These are phyloP conservation scores for Glomeris maerens DNA, from an alignment of 1,140 invertebrate species.

Conservation along the genomic window DNA sequence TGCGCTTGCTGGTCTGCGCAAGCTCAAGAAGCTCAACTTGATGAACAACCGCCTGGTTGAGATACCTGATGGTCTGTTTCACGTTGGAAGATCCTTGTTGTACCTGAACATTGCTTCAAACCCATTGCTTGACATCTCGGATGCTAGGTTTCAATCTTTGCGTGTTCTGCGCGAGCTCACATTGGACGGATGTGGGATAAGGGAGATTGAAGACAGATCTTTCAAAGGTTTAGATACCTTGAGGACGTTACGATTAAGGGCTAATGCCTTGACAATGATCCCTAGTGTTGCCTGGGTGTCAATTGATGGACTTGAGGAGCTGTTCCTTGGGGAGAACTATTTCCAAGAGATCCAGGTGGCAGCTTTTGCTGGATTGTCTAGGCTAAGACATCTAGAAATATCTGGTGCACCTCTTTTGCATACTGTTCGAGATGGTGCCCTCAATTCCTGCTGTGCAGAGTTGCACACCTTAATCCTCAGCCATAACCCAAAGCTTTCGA, in stretches of 20 bases:
- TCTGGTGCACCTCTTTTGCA: conserved; percentile 54
- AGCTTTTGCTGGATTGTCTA: conserved; percentile 57
- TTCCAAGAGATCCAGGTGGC: conserved; percentile 49
- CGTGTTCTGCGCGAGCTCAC: conserved; percentile 57
- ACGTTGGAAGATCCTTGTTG: too few relatives aligned
- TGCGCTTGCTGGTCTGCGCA: conserved; percentile 58
- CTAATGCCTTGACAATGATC: conserved; percentile 55
- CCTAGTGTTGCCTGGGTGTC: conserved; percentile 48
- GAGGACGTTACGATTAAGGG: conserved; percentile 55
- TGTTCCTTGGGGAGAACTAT: conserved; percentile 66
- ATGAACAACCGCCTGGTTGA: conserved; percentile 67
- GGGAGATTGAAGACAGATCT: conserved; percentile 54
- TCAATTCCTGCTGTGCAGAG: conserved; percentile 62
- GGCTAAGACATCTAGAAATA: conserved; percentile 57
- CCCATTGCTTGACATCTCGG: conserved; percentile 52
- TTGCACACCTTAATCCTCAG: conserved; percentile 58
- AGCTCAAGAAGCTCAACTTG: conserved; percentile 59
- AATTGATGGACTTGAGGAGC: conserved; percentile 57
- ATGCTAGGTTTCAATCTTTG: conserved; percentile 59
- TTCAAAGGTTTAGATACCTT: conserved; percentile 58
- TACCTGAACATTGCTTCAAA: conserved; percentile 63
- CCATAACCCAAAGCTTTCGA: conserved; percentile 54
- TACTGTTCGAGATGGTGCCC: conserved; percentile 54
- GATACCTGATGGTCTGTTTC: conserved; percentile 51
- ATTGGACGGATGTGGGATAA: conserved; percentile 58